Base-by-base conservation (phyloP, 2,797 vertebrate species). In the Pseudopleuronectes americanus region DNA sequence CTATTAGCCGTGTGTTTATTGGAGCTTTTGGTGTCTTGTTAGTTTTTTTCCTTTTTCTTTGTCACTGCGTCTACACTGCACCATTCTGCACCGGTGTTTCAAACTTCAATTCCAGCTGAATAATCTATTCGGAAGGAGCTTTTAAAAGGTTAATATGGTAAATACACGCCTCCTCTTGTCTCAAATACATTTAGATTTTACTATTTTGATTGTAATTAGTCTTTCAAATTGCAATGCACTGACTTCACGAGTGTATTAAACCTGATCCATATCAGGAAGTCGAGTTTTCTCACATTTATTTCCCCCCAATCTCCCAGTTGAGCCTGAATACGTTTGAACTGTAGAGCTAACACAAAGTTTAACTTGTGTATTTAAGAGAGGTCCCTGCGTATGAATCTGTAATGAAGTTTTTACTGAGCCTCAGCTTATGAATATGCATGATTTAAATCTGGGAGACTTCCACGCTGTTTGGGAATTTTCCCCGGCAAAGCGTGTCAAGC, bases 341-440 rank as follows among this genome's bases (percentile, higher is more conserved):
- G 12, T 45, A 49, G 70, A 66, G 57, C 70, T 74, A 64, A 69
- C 22, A 73, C 68, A 54, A 76, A 77, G 76, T 76, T 82, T 68
- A 83, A 78, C 80, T 83, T 85, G 77, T 89, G 63, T 73, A 62
- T 77, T 70, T 71, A 82, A 64, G 70, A 71, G 74, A 76, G 55
- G 52, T 81, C 71, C 76, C 84, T 56, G 28, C 45, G 64, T 87
- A 75, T 91, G 84, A 87, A 92, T 92, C 82, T 82, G 67, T 86
- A 90, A 92, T 88, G 65, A 65, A 48, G 74, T 79, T 87, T 87
- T 81, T 76, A 68, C 58, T 6, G 49, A 79, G 62, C 57, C 68
- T 61, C 74, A 53, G 66, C 65, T 82, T 57, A 91, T 90, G 83
- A 92, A 90, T 90, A 93, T 92, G 82, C 76, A 89, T 79, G 36